A percentile compares a stretch with the other conserved stretches of the same genome.
phyloP scores from a whole-genome alignment of 2,888 invertebrate genomes.

The Muscina levida region DNA sequence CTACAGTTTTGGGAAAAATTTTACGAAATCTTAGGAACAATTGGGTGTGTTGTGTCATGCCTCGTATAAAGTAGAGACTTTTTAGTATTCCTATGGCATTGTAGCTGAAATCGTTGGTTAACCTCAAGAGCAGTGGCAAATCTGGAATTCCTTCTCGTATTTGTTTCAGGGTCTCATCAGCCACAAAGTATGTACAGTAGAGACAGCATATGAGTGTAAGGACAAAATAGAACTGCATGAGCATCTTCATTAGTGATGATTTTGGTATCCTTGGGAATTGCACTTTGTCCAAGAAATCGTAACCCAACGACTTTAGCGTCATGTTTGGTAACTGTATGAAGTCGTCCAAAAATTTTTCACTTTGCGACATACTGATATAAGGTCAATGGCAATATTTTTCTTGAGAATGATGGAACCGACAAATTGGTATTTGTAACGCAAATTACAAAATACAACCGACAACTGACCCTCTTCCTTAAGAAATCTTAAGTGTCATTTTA shows the following conservation, averaged over 20 bases:
- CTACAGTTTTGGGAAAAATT: constrained; percentile 55
- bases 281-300: constrained; percentile 42
- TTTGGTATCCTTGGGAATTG: no score
- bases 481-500: no score
- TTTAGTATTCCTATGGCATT: constrained; percentile 41
- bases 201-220: background rate
- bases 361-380: no score
- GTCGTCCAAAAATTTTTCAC: constrained; percentile 54
- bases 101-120: constrained; percentile 50
- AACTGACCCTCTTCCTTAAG: no score
- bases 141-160: background rate
- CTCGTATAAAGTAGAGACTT: constrained; percentile 24
- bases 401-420: constrained; percentile 16
- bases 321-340: constrained; percentile 56
- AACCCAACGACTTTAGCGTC: constrained; percentile 31
- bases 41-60: constrained; percentile 5
- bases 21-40: constrained; percentile 35
- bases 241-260: background rate
- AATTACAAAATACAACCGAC: no score
- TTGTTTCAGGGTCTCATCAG: constrained; percentile 6
- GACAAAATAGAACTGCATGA: constrained; percentile 13
- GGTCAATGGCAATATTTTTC: no score
- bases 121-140: constrained; percentile 28
- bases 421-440: no score
- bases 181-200: constrained; percentile 34